These are phyloP conservation scores for Periparus ater DNA, from an alignment of 2,797 vertebrate species.

Conservation along the genomic window DNA sequence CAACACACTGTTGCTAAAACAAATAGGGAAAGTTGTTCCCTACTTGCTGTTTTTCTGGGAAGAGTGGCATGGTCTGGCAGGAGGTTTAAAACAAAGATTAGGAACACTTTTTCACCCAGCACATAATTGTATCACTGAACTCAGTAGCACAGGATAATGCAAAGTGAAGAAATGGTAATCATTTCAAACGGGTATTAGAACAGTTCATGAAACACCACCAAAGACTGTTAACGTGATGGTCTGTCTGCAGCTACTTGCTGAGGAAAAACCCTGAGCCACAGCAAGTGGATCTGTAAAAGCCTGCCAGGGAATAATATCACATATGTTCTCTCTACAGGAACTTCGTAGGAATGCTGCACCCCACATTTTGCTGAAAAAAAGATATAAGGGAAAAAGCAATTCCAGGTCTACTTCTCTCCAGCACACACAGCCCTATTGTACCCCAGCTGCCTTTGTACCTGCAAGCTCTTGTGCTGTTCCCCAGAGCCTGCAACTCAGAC, in stretches of 20 bases:
- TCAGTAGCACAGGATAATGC: background rate
- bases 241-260: background rate
- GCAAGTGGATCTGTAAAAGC: background rate
- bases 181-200: background rate
- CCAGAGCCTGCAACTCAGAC: background rate
- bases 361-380: background rate
- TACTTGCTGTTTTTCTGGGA: background rate
- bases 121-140: background rate
- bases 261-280: background rate
- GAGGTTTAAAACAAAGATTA: background rate
- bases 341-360: background rate
- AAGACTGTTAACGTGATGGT: background rate
- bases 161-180: background rate
- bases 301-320: background rate
- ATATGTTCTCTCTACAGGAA: background rate
- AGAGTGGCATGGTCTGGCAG: background rate
- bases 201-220: background rate
- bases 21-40: background rate
- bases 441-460: background rate
- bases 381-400: background rate
- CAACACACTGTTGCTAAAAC: background rate
- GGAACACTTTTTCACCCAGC: background rate
- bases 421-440: background rate
- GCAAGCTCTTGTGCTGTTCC: background rate
- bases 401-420: background rate